Evolutionary conservation across 2,113 vertebrate genomes (phyloP).

Genomic region (Crypturellus undulatus): DNA sequence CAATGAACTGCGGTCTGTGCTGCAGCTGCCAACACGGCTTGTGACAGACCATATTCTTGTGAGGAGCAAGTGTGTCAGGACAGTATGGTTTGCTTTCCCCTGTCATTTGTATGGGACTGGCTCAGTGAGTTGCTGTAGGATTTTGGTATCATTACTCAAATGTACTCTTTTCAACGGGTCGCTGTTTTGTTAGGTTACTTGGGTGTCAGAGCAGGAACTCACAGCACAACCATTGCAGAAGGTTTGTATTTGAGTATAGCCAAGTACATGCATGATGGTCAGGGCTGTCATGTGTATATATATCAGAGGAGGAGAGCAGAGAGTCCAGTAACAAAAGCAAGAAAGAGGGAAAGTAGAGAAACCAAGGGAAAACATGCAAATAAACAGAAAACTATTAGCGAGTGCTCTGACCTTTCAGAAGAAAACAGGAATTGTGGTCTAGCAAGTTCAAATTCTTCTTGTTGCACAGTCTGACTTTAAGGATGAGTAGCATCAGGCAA

Average conservation of each 20-base stretch:
- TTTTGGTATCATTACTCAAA: not conserved
- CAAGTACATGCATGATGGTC: not conserved
- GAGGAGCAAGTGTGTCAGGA: not conserved
- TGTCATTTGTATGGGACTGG: not conserved
- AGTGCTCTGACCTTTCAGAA: rapidly evolving
- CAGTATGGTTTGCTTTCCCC: not conserved
- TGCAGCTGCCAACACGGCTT: not conserved
- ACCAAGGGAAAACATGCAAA: not conserved
- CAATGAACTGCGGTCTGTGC: not conserved
- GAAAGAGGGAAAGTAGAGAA: not conserved
- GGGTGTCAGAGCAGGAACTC: not conserved
- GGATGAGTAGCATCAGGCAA: not conserved
- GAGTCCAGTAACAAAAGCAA: not conserved
- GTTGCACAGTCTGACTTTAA: not conserved
- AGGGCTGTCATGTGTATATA: not conserved
- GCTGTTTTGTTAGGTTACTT: not conserved
- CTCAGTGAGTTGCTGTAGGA: not conserved
- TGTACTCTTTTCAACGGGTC: not conserved
- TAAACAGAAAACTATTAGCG: not conserved
- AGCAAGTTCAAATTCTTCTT: not conserved
- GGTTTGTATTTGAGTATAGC: not conserved
- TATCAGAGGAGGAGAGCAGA: not conserved
- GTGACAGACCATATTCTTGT: not conserved
- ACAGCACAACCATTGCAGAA: not conserved
- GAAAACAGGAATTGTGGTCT: not conserved